Conservation (phyloP, 2,888 invertebrate species). For the Amiota mariae region DNA sequence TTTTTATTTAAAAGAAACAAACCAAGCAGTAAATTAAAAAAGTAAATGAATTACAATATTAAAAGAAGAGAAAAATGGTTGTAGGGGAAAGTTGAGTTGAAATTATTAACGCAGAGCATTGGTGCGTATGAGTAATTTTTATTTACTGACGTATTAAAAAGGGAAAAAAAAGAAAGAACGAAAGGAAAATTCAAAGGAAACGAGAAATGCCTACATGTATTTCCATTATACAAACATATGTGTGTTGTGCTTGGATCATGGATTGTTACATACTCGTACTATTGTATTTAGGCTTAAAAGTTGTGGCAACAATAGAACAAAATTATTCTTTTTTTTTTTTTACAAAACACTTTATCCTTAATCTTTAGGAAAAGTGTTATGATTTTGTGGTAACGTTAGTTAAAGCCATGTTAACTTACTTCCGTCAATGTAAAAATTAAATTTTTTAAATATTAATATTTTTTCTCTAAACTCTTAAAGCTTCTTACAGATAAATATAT, state of each 20-base stretch:
- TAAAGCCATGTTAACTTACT: too few relatives aligned
- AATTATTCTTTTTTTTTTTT: neutral
- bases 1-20: neutral
- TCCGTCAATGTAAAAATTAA: too few relatives aligned
- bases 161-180: neutral
- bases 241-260: neutral
- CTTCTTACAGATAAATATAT: too few relatives aligned
- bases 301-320: conserved; percentile 47
- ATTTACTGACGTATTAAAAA: neutral
- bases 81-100: neutral
- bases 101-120: neutral
- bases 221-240: too few relatives aligned
- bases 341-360: too few relatives aligned
- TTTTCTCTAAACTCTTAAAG: too few relatives aligned
- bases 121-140: neutral
- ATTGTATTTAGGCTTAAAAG: conserved; percentile 45
- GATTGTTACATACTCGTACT: neutral
- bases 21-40: neutral
- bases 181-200: neutral
- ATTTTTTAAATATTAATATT: too few relatives aligned
- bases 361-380: too few relatives aligned
- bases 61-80: neutral
- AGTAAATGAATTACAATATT: neutral
- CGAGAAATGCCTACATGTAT: neutral
- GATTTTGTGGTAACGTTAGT: too few relatives aligned